Evolutionary conservation across 2,113 vertebrate species (phyloP), one percentile per base, ranked within the genome.

Genomic region (Polyodon spathula): DNA sequence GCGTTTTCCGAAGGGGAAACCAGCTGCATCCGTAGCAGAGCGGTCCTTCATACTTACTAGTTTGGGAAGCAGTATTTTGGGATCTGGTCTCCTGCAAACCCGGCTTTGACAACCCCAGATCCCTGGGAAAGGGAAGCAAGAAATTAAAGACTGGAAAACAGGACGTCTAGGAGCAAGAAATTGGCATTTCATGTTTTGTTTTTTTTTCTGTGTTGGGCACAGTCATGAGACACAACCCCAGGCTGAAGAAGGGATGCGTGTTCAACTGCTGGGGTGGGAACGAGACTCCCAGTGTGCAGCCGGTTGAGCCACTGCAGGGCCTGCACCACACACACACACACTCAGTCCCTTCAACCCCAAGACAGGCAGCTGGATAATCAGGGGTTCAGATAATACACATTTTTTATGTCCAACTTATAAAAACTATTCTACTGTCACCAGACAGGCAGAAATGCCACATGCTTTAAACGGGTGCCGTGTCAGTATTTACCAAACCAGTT

Each of bases 61-160:
- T 94, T 94, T 3, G 92, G 92, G 70, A 94, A 94, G 68, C 91
- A 93, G 80, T 93, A 94, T 82, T 94, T 94, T 12, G 92, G 92
- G 71, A 94, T 94, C 82, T 94, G 92, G 81, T 94, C 92, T 71
- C 92, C 92, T 17, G 92, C 92, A 74, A 94, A 94, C 9, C 92
- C 92, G 67, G 92, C 92, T 76, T 94, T 94, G 73, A 94, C 89
- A 17, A 92, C 88, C 14, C 92, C 92, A 0, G 92, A 94, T 58
- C 92, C 92, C 92, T 94, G 73, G 4, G 68, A 56, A 62, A 6
- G 61, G 38, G 46, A 12, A 6, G 42, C 2, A 27, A 5, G 56
- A n/a, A 37, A 17, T n/a, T n/a, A 43, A 39, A 37, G 12, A 43
- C 17, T 16, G 42, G 7, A 14, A 48, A 38, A 46, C 5, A 60